Evolutionary conservation across 1,140 invertebrate genomes (phyloP).

Genomic region (Meloidogyne hapla): DNA sequence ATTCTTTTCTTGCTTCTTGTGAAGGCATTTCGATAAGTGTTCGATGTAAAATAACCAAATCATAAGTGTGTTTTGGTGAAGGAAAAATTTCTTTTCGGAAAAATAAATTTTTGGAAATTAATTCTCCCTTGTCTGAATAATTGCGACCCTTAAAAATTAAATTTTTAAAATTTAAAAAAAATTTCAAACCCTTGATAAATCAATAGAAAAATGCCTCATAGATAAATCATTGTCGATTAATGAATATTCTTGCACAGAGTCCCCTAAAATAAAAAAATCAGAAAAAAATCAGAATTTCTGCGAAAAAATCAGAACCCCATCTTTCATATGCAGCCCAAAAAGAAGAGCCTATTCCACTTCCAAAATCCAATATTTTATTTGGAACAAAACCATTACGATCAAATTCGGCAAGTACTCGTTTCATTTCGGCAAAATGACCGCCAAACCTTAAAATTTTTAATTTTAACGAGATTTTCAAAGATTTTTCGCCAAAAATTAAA

Average conservation of each 20-base stretch:
- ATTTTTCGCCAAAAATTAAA: no score
- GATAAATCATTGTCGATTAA: conserved; percentile 21
- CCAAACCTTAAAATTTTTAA: conserved; percentile 34
- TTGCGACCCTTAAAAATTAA: conserved; percentile 37
- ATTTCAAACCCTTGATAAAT: conserved; percentile 18
- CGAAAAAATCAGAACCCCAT: conserved; percentile 27
- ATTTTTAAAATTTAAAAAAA: conserved; percentile 1
- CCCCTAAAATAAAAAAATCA: neutral
- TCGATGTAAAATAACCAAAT: conserved; percentile 53
- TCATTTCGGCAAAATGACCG: conserved; percentile 47
- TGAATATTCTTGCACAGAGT: conserved; percentile 24
- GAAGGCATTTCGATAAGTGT: conserved; percentile 47
- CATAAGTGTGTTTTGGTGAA: conserved; percentile 49
- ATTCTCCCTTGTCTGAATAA: conserved; percentile 19
- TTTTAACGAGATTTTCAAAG: neutral
- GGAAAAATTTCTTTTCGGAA: conserved; percentile 44
- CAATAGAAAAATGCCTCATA: conserved; percentile 19
- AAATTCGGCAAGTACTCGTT: conserved; percentile 49
- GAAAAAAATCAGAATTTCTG: no score
- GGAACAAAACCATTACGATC: conserved; percentile 45
- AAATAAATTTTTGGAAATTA: conserved; percentile 47
- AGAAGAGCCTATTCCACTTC: conserved; percentile 43
- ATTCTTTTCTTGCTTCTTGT: conserved; percentile 39
- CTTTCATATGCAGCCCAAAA: conserved; percentile 52
- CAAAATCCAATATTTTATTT: conserved; percentile 48